Conservation (phyloP, 2,888 invertebrate genomes). For the Cantharis flavilabris region DNA sequence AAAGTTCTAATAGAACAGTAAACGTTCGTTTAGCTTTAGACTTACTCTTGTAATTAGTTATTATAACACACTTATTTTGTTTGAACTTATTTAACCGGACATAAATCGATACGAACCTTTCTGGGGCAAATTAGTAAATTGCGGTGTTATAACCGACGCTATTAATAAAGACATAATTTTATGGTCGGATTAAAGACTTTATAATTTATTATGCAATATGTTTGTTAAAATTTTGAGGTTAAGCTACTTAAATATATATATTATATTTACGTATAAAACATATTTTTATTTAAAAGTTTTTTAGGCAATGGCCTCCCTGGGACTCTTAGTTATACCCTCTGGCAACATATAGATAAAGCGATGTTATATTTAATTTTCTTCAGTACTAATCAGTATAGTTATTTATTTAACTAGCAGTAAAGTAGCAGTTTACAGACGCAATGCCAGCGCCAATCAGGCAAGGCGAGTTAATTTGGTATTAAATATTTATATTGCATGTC, state of each 20-base stretch:
- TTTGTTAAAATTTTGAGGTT: neutral
- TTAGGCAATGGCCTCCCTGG: neutral
- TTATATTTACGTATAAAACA: neutral
- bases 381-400: too few relatives aligned
- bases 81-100: neutral
- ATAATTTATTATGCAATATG: neutral
- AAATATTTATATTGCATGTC: too few relatives aligned
- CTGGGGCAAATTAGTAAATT: neutral
- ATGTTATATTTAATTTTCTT: neutral
- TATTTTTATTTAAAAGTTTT: neutral
- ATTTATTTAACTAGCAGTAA: too few relatives aligned
- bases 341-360: neutral
- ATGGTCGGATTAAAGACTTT: neutral
- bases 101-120: neutral
- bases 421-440: too few relatives aligned
- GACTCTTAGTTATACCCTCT: neutral
- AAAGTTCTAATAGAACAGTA: neutral
- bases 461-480: too few relatives aligned
- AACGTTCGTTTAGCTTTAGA: neutral
- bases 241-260: neutral
- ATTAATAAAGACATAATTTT: neutral
- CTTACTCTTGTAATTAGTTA: neutral
- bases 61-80: neutral
- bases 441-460: too few relatives aligned
- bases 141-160: neutral